Base-by-base conservation (phyloP, 2,113 vertebrate genomes). In the Rhineura floridana region DNA sequence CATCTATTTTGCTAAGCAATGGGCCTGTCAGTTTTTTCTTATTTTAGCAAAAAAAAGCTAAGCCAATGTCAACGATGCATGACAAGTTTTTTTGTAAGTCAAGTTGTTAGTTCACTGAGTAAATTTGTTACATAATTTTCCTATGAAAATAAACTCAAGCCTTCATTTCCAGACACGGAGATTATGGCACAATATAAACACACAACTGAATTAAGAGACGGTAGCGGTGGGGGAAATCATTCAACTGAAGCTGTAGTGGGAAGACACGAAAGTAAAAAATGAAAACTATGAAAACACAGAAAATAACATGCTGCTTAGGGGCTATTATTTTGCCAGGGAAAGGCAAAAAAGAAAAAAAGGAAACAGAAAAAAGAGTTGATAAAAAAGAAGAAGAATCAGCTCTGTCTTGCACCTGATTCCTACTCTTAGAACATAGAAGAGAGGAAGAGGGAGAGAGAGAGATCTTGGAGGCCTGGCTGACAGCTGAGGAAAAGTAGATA, bases 161-260 rank as follows among this genome's bases (percentile, higher is more conserved):
- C 17, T 23, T 80, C 86, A 63, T 93, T 48, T 90, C 88, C 90
- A 91, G 33, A 12, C 76, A 80, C 25, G 85, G 87, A 88, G 70
- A 93, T 92, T 94, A 92, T 19, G 91, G 70, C 88, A 76, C 84
- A 91, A 91, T 83, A 73, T 48, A 87, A 90, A 87, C 90, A 1
- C 39, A 91, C 91, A 90, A 69, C 33, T 81, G 82, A 92, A 81
- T 15, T 81, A 36, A 36, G 50, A 59, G 39, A n/a, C n/a, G n/a
- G n/a, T n/a, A n/a, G n/a, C n/a, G n/a, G n/a, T n/a, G 39, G 5
- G 11, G 0, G 0, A 90, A 84, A 86, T 0, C 23, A 78, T 28
- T 89, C 70, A 88, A 33, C 6, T 67, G 25, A 91, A 90, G 9
- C 8, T 2, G 73, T 59, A 81, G 44, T 0, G 3, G 30, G 0